Base-by-base conservation (phyloP, 2,113 vertebrate species). In the Aspidoscelis tigris region DNA sequence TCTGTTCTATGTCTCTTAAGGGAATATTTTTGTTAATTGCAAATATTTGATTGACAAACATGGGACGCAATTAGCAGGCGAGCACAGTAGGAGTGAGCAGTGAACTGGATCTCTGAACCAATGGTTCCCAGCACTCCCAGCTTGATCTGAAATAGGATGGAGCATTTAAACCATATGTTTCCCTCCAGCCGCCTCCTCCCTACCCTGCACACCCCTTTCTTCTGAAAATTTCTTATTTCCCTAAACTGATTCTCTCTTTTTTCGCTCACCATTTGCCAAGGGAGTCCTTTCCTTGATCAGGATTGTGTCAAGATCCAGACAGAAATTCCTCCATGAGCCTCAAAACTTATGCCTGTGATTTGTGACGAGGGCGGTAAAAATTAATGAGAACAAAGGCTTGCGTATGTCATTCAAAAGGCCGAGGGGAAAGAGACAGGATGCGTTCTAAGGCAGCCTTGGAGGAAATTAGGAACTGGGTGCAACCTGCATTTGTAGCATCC, bases 41-140 rank as follows among this genome's bases (percentile, higher is more conserved):
- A 96, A 96, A 95, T 96, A 94, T 97, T 98, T 98, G 97, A 98
- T 98, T 98, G 98, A 98, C 98, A 98, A 96, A 96, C 94, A 95
- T 96, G 96, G 96, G 96, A 96, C 96, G 97, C 97, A 98, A 98
- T 98, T 98, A 98, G 97, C 93, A 96, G 95, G 96, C 96, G 93
- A 90, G 93, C 96, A 94, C 96, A 97, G 96, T 97, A 97, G 95
- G 96, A 95, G 95, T 95, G 94, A 97, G 96, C 97, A 97, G 95
- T 96, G 97, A 97, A 97, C 97, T 97, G 97, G 96, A 98, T 98
- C 97, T 94, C 92, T 96, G 96, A 97, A 96, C 97, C 95, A 93
- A 95, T 95, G 83, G 97, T 97, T 98, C 97, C 97, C 96, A 96
- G 95, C 95, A 97, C 96, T 96, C 97, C 96, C 97, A 96, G 97